A percentile compares a stretch with the other conserved stretches of the same genome.
Evolutionary conservation across 2,113 vertebrate species (phyloP).

Genomic region (Xiphias gladius): DNA sequence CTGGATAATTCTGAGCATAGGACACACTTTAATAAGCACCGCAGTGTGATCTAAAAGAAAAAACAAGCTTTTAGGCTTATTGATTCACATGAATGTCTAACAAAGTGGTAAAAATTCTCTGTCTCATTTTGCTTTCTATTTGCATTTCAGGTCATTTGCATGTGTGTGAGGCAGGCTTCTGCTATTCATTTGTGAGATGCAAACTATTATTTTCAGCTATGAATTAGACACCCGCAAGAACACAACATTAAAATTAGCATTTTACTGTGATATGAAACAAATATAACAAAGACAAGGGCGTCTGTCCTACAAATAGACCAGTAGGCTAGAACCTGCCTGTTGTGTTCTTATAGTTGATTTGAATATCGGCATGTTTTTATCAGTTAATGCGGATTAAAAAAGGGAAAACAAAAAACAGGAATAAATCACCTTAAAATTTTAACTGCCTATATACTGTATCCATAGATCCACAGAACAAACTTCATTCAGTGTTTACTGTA

Average conservation of each 20-base stretch:
- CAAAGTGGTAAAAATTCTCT: neutral
- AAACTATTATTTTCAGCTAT: neutral
- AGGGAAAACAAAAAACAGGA: neutral
- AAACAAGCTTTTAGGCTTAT: neutral
- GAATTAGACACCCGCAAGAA: neutral
- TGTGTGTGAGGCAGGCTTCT: neutral
- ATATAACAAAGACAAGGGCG: neutral
- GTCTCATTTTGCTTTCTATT: constrained; percentile 17
- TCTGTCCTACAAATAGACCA: neutral
- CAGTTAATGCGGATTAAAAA: neutral
- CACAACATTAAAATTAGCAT: neutral
- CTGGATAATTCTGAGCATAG: neutral
- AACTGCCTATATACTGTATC: too few species aligned
- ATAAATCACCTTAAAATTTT: neutral
- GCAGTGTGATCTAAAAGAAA: neutral
- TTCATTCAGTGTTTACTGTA: too few species aligned
- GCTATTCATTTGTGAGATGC: constrained; percentile 16
- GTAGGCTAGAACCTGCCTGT: neutral
- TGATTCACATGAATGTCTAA: neutral
- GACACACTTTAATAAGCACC: neutral
- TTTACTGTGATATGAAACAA: neutral
- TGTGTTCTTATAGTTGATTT: neutral
- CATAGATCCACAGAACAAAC: too few species aligned
- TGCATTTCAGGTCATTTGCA: constrained; percentile 26
- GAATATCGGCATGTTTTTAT: neutral